A percentile compares a stretch with the other conserved stretches of the same genome.
Conservation (phyloP, 2,797 vertebrate genomes). For the Rhinoraja longicauda region DNA sequence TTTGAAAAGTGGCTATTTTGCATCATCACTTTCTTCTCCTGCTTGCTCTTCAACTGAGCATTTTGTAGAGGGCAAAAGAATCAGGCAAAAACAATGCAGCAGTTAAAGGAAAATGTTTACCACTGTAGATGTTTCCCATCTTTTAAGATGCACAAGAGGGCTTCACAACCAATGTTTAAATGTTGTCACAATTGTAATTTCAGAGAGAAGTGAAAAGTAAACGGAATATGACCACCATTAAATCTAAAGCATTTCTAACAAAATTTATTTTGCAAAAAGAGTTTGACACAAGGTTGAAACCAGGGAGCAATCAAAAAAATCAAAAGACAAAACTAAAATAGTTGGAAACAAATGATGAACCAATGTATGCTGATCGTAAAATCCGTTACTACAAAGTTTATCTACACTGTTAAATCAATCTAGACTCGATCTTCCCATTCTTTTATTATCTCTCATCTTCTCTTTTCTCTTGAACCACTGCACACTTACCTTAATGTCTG, state of each 20-base stretch:
- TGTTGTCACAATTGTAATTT: too few relatives aligned
- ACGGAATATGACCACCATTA: background rate
- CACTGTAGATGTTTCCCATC: too few relatives aligned
- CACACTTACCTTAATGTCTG: background rate
- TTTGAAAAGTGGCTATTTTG: background rate
- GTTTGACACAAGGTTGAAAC: background rate
- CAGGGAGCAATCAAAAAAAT: background rate
- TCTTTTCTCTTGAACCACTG: background rate
- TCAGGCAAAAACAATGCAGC: background rate
- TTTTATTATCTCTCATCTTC: background rate
- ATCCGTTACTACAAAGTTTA: background rate
- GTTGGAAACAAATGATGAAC: background rate
- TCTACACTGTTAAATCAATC: background rate
- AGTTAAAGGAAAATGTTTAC: too few relatives aligned
- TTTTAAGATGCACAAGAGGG: too few relatives aligned
- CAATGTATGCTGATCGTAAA: background rate
- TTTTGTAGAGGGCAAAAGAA: background rate
- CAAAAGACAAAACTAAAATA: background rate
- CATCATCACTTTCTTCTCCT: background rate
- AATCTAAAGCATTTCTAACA: background rate
- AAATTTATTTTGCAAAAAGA: background rate
- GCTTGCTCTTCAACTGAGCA: background rate
- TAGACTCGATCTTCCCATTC: background rate
- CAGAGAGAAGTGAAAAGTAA: background rate
- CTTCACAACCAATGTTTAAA: too few relatives aligned